Conservation (phyloP, 2,113 vertebrate genomes). For the Sula dactylatra region DNA sequence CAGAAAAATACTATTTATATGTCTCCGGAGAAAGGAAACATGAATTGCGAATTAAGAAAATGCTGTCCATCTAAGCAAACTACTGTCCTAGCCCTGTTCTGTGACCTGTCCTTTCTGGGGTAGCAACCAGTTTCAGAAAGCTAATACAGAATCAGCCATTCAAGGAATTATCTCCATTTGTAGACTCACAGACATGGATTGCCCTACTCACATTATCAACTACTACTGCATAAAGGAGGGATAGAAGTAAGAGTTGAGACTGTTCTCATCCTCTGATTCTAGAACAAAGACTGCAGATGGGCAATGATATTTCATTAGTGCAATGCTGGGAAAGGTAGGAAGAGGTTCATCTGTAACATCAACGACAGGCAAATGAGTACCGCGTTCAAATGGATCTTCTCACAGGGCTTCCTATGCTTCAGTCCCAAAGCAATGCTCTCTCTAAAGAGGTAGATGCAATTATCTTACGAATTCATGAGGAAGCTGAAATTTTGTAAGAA, state of each 20-base stretch:
- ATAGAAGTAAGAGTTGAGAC: neutral
- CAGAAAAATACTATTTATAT: neutral
- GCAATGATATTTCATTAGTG: neutral
- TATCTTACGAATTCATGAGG: neutral
- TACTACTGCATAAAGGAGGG: neutral
- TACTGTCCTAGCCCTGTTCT: neutral
- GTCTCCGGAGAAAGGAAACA: neutral
- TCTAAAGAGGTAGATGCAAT: neutral
- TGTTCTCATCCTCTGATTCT: neutral
- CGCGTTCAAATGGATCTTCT: neutral
- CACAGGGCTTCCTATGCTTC: neutral
- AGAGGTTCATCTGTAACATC: neutral
- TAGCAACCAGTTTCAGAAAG: neutral
- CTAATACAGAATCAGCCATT: neutral
- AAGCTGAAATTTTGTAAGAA: slow-evolving; percentile 1
- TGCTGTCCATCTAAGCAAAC: neutral
- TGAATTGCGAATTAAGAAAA: neutral
- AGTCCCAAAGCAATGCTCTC: neutral
- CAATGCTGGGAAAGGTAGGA: neutral
- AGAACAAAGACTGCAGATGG: neutral
- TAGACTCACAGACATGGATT: neutral
- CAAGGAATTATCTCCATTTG: neutral
- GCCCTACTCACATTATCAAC: neutral
- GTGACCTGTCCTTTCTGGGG: neutral
- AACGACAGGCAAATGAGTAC: neutral